Evolutionary conservation across 2,888 invertebrate genomes (phyloP), one percentile per base, ranked within the genome.

Genomic region (Lasioglossum leucozonium): DNA sequence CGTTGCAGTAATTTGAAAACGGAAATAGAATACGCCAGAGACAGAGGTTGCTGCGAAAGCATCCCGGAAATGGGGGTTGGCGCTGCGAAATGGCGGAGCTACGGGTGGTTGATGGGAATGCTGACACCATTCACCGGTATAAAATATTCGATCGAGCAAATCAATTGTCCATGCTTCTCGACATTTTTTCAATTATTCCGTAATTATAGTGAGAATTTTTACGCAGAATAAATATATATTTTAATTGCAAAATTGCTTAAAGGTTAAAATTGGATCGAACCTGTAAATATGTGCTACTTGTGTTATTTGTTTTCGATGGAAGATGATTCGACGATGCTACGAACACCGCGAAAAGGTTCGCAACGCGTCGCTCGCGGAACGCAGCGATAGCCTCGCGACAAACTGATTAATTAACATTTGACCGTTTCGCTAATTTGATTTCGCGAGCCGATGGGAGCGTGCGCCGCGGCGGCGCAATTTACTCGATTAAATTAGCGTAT

Each of bases 401-500:
- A 72, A 79, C 77, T 58, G 81, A 82, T 86, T 82, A 82, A 86
- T 89, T 84, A 85, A 89, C 84, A 74, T 67, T 80, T 73, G 78
- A 85, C 84, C 86, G 62, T 82, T 78, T 37, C 72, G 75, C 69
- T 85, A 85, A 88, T 87, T 87, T 81, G 75, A 87, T 88, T 87
- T 37, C 58, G 55, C 58, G 42, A 62, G 71, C 47, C 79, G 72
- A 51, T 42, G 58, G 62, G 30, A 76, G 67, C 40, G 62, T 51
- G 65, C 16, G 71, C 71, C 79, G 77, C 55, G 77, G n/a, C 37
- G 51, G 65, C 78, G 71, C 84, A 80, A 85, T 84, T 84, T 75
- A 73, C 81, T 80, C 82, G 79, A 90, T 90, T 89, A 85, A 89
- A 90, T 90, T 90, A 90, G 77, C 79, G 85, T 55, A 78, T 87